phyloP scores from a whole-genome alignment of 2,113 vertebrate species.

The Brevimyrus niger region DNA sequence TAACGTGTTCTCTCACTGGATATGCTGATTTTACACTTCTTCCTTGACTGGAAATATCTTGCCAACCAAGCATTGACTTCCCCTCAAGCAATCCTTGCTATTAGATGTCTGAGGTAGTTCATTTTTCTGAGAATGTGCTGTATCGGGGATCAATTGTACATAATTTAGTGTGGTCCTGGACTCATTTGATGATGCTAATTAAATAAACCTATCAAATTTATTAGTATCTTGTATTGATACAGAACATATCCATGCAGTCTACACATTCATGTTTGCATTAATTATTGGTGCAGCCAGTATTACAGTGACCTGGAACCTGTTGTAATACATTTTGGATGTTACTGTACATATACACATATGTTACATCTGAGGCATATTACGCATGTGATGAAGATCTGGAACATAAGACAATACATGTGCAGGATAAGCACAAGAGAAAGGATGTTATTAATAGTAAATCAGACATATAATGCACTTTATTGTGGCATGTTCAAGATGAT shows the following conservation, averaged over 20 bases:
- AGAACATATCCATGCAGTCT: background rate
- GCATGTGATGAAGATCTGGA: background rate
- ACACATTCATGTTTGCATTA: background rate
- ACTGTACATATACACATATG: background rate
- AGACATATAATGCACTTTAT: background rate
- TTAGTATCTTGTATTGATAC: background rate
- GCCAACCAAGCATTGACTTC: background rate
- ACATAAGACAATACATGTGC: background rate
- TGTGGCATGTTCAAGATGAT: background rate
- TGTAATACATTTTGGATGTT: background rate
- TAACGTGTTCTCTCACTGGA: background rate
- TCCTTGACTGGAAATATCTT: background rate
- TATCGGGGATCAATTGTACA: background rate
- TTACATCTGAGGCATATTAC: background rate
- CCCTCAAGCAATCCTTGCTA: background rate
- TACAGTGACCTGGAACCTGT: background rate
- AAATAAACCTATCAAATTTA: constrained; percentile 1
- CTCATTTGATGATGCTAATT: constrained; percentile 12
- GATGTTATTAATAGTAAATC: background rate
- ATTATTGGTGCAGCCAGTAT: background rate
- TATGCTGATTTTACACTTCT: background rate
- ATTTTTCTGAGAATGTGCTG: background rate
- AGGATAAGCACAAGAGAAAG: background rate
- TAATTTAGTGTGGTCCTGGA: background rate
- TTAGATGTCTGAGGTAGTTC: background rate